Conservation (phyloP, 2,797 vertebrate genomes). For the Schizothorax lantsangensis region DNA sequence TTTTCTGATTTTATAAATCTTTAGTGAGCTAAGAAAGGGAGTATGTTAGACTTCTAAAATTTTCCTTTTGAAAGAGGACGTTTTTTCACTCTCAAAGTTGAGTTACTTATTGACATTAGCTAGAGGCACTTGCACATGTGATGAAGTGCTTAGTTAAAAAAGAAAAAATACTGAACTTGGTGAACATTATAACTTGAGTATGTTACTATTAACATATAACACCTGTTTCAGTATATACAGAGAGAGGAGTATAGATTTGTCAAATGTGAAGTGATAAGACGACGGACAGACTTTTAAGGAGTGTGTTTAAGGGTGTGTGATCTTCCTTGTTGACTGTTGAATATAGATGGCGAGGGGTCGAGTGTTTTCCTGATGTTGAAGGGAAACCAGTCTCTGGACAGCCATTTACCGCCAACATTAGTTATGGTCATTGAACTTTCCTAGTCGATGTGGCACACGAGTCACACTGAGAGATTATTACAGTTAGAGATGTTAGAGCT, state of each 20-base stretch:
- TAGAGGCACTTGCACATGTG: neutral
- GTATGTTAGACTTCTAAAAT: neutral
- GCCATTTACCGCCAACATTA: constrained; percentile 22
- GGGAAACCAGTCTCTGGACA: neutral
- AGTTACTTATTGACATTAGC: constrained; percentile 33
- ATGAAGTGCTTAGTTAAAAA: neutral
- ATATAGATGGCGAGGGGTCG: constrained; percentile 16
- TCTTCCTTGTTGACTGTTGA: constrained; percentile 21
- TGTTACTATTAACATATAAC: neutral
- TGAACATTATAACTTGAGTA: neutral
- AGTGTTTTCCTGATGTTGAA: constrained; percentile 20
- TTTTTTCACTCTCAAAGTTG: neutral
- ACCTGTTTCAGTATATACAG: no score
- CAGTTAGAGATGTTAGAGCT: neutral
- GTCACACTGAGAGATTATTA: neutral
- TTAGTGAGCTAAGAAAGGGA: neutral
- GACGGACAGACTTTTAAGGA: neutral
- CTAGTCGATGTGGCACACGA: constrained; percentile 1
- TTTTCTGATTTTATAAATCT: neutral
- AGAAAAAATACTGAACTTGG: neutral
- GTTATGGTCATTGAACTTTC: constrained; percentile 43
- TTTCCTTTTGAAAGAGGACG: neutral
- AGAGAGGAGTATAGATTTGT: neutral
- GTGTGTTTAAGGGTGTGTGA: constrained; percentile 23
- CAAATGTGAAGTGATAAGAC: neutral